These are phyloP conservation scores for Halcyon badia DNA, from an alignment of 2,797 vertebrate species.

Conservation along the genomic window DNA sequence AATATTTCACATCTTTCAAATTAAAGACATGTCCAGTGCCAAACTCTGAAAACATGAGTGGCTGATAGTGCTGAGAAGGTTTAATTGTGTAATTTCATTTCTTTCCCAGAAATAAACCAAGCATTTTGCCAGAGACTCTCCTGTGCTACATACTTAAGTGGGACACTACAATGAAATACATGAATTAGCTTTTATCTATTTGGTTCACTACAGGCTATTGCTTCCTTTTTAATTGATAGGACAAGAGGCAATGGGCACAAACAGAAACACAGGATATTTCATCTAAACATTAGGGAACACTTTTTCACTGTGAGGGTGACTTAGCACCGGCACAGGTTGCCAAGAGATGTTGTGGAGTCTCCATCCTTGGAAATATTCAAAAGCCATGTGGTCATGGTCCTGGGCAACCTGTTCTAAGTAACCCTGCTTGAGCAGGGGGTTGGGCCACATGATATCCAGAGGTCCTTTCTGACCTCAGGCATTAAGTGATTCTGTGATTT, in stretches of 20 bases:
- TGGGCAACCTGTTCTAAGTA: neutral
- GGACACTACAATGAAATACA: neutral
- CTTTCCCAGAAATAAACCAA: neutral
- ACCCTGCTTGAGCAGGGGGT: neutral
- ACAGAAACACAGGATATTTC: neutral
- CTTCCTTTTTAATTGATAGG: neutral
- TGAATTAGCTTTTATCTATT: neutral
- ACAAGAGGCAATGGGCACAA: neutral
- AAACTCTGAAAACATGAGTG: neutral
- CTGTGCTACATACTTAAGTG: neutral
- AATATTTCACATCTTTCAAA: neutral
- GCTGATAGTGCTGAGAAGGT: neutral
- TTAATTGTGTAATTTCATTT: neutral
- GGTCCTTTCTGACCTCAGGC: rapidly evolving
- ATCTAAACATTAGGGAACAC: neutral
- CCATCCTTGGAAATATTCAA: neutral
- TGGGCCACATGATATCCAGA: neutral
- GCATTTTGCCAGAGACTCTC: neutral
- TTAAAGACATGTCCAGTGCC: neutral
- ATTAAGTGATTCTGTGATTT: neutral
- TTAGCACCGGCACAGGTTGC: neutral
- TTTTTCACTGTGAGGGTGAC: neutral
- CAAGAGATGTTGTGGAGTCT: neutral
- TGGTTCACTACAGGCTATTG: neutral
- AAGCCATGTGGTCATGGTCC: neutral